Conservation (phyloP, 2,797 vertebrate genomes). For the Catostomus latipinnis region DNA sequence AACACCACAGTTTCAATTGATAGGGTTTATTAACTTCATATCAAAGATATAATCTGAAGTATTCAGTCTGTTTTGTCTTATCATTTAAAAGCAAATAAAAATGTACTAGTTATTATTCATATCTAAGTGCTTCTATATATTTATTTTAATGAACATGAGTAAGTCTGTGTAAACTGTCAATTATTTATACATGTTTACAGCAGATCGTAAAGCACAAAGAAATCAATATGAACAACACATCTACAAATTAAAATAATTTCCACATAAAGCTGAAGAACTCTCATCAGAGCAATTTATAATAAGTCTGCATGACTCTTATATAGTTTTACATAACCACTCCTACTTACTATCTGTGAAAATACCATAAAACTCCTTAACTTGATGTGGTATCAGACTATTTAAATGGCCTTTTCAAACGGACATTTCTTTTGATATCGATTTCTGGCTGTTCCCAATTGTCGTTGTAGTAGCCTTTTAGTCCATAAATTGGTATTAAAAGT, state of each 20-base stretch:
- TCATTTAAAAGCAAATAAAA: constrained; percentile 5
- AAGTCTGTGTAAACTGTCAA: constrained; percentile 4
- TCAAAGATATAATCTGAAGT: constrained; percentile 4
- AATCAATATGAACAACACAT: constrained; percentile 40
- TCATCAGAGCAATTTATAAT: neutral
- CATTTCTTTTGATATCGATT: neutral
- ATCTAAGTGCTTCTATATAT: constrained; percentile 41
- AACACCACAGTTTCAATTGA: neutral
- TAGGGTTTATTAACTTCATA: constrained; percentile 14
- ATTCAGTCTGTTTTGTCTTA: neutral
- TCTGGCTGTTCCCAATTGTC: neutral
- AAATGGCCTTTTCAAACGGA: neutral
- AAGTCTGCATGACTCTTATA: neutral
- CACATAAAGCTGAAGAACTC: neutral
- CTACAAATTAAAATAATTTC: neutral
- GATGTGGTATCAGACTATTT: neutral
- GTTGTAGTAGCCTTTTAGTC: neutral
- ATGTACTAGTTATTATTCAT: constrained; percentile 20
- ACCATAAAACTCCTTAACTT: neutral
- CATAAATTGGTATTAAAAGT: neutral
- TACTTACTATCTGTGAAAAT: neutral
- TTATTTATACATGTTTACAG: constrained; percentile 12
- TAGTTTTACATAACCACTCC: neutral
- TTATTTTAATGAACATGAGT: constrained; percentile 39
- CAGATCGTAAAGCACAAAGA: constrained; percentile 7